Conservation (phyloP, 2,797 vertebrate genomes). For the Nannoperca australis region DNA sequence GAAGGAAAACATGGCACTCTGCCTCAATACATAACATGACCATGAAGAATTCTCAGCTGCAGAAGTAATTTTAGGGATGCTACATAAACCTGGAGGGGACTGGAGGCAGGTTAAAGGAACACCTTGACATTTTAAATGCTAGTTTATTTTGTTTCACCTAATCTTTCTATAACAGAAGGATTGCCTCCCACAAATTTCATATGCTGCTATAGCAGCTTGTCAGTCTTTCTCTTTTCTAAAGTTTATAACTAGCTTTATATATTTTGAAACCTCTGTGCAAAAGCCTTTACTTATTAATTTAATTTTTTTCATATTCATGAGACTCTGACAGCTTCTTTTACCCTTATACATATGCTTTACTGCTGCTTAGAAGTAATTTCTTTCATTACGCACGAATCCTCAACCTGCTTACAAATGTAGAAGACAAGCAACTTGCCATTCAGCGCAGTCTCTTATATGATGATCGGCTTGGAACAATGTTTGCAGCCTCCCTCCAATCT, state of each 20-base stretch:
- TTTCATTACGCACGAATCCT: constrained; percentile 12
- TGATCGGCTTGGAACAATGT: constrained; percentile 22
- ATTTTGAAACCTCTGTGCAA: constrained; percentile 14
- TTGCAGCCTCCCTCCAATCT: constrained; percentile 38
- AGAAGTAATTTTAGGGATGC: constrained; percentile 33
- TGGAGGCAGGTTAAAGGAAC: constrained; percentile 50
- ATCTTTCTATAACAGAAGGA: constrained; percentile 61
- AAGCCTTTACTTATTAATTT: constrained; percentile 10
- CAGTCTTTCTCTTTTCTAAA: constrained; percentile 24
- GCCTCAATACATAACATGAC: constrained; percentile 27
- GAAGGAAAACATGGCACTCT: constrained; percentile 1
- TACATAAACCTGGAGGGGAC: constrained; percentile 22
- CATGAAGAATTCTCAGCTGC: constrained; percentile 36
- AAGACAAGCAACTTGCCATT: constrained; percentile 28
- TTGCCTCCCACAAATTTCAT: constrained; percentile 42
- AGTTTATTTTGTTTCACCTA: constrained; percentile 41
- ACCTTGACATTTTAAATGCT: constrained; percentile 41
- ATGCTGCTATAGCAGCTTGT: constrained; percentile 19
- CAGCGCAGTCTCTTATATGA: not conserved
- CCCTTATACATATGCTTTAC: constrained; percentile 14
- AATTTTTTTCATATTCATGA: constrained; percentile 19
- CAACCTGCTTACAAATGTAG: constrained; percentile 22
- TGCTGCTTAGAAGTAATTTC: constrained; percentile 12
- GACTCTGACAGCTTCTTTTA: constrained; percentile 22
- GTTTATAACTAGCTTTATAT: constrained; percentile 26